Evolutionary conservation across 2,888 invertebrate species (phyloP), one percentile per base, ranked within the genome.

Genomic region (Podotricha telesiphe): DNA sequence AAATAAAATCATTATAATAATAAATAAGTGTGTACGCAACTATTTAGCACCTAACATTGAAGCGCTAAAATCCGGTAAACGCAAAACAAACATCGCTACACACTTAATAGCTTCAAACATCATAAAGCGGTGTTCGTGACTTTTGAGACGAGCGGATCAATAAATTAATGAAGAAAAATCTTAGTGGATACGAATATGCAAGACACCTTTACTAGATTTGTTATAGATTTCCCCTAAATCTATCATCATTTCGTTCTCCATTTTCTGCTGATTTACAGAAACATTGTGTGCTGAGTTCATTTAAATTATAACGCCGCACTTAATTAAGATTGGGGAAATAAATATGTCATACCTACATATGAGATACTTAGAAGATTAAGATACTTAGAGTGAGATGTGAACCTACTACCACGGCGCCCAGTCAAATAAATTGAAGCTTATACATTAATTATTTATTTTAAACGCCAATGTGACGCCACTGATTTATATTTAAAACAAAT

Each of bases 31-130:
- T 1, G 56, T 20, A 58, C 20, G 56, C 19, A 58, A 8, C 19
- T 19, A 58, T 58, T 58, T n/a, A 22, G 58, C 59, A 17, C 53
- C 34, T 17, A 55, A 34, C 34, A 10, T 17, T 55, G 8, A 59
- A 45, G 22, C n/a, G 42, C 5, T n/a, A 40, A 20, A 40, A 20
- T 58, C 40, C 37, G 40, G 20, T 58, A 20, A 15, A 7, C 20
- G 22, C 20, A 20, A n/a, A 42, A 42, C 20, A 42, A 42, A 22
- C 10, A 42, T 15, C 0, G 20, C 10, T 58, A 58, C 42, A 58
- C 58, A 22, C 20, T 20, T 58, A 58, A 58, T 22, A 42, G 20
- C 15, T 55, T 34, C 34, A 17, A 51, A n/a, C 8, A 8, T 47
- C 7, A 17, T 17, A 47, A 6, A 17, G 17, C 17, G 10, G 10